Conservation (phyloP, 2,797 vertebrate species). For the Cynodonichthys magdalenae region DNA sequence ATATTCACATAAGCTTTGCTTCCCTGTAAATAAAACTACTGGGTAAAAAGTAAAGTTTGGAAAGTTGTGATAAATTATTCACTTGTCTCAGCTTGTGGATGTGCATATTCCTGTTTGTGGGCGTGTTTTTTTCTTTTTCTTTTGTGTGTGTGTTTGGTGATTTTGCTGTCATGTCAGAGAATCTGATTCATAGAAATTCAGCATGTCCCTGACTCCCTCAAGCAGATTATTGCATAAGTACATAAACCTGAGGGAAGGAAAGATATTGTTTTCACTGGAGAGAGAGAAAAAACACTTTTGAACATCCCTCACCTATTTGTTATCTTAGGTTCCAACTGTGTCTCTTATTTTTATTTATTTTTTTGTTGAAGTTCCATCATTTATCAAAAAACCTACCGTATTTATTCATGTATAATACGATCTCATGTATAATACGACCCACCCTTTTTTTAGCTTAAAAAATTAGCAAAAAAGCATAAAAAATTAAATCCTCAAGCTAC, state of each 20-base stretch:
- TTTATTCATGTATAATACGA: no score
- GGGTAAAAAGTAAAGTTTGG: constrained; percentile 29
- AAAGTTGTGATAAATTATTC: constrained; percentile 40
- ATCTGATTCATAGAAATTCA: constrained; percentile 52
- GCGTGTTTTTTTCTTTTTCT: constrained; percentile 13
- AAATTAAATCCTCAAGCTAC: no score
- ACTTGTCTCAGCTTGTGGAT: constrained; percentile 11
- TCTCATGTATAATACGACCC: no score
- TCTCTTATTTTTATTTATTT: neutral
- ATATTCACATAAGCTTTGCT: neutral
- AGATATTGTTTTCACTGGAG: constrained; percentile 7
- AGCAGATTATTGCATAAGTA: constrained; percentile 52
- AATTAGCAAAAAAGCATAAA: no score
- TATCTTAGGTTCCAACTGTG: constrained; percentile 3
- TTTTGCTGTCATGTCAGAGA: constrained; percentile 53
- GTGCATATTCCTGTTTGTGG: constrained; percentile 14
- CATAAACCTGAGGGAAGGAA: constrained; percentile 36
- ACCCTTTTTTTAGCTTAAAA: no score
- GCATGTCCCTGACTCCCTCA: constrained; percentile 52
- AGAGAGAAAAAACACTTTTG: constrained; percentile 22
- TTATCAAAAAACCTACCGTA: constrained; percentile 14
- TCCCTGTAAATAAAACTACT: constrained; percentile 11
- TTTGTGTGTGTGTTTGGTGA: constrained; percentile 18
- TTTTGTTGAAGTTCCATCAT: constrained; percentile 17
- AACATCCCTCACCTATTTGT: constrained; percentile 34